Conservation (phyloP, 2,888 invertebrate genomes). For the Busseola fusca region DNA sequence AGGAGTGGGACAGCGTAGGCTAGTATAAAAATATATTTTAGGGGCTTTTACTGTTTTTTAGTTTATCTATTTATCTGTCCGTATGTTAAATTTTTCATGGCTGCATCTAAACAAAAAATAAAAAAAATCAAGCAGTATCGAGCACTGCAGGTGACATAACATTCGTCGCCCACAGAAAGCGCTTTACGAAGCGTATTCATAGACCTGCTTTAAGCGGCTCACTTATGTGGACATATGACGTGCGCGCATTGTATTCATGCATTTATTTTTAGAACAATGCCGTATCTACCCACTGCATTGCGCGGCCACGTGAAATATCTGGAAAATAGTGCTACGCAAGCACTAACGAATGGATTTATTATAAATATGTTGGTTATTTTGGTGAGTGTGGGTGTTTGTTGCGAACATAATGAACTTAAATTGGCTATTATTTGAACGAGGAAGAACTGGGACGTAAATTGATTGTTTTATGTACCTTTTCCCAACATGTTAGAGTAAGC, state of each 20-base stretch:
- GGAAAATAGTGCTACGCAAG: conserved; percentile 1
- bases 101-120: background rate
- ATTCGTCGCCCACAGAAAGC: background rate
- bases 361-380: background rate
- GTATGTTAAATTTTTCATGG: background rate
- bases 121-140: background rate
- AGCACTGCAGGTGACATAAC: background rate
- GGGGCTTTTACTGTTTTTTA: background rate
- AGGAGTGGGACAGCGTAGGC: too few relatives aligned
- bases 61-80: background rate
- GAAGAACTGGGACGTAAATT: background rate
- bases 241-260: conserved; percentile 12
- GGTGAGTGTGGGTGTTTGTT: background rate
- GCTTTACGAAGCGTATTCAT: conserved; percentile 30
- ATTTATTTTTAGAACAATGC: conserved; percentile 41
- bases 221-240: conserved; percentile 23
- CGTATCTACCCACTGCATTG: background rate
- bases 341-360: conserved; percentile 7
- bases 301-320: conserved; percentile 25
- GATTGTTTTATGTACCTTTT: too few relatives aligned
- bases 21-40: too few relatives aligned
- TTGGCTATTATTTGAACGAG: too few relatives aligned
- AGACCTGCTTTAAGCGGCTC: conserved; percentile 34
- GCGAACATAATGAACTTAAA: background rate
- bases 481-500: too few relatives aligned